Conservation (phyloP, 2,888 invertebrate genomes). For the Pyrrhosoma nymphula region DNA sequence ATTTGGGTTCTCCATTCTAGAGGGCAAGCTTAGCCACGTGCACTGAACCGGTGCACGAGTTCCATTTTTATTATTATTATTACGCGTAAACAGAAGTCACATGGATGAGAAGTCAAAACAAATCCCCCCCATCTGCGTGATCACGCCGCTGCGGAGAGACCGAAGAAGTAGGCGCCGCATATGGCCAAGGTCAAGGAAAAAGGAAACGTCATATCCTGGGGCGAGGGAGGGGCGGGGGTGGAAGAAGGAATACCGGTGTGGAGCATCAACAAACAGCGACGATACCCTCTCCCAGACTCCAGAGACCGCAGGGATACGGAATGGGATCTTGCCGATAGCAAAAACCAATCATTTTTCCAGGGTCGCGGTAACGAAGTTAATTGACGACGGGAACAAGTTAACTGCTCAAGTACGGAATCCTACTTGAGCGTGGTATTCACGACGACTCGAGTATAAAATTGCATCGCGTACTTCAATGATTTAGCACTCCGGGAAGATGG, state of each 20-base stretch:
- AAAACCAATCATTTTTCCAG: background rate
- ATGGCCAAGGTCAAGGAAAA: constrained; percentile 26
- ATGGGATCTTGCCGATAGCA: too few relatives aligned
- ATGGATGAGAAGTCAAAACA: background rate
- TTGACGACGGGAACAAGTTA: background rate
- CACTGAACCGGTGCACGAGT: background rate
- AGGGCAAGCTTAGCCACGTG: too few relatives aligned
- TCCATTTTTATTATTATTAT: background rate
- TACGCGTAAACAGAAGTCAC: background rate
- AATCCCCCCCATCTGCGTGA: background rate
- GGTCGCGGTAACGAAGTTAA: background rate
- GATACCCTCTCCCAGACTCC: background rate
- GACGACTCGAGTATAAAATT: too few relatives aligned
- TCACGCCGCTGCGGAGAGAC: background rate
- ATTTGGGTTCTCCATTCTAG: too few relatives aligned
- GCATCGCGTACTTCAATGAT: too few relatives aligned
- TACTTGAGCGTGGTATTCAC: too few relatives aligned
- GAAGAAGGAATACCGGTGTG: background rate
- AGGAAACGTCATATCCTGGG: background rate
- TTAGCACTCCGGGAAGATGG: too few relatives aligned
- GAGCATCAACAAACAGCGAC: background rate
- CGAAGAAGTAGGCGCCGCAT: background rate
- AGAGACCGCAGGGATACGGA: too few relatives aligned
- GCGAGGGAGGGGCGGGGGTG: background rate
- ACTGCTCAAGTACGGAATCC: too few relatives aligned